Evolutionary conservation across 2,888 invertebrate genomes (phyloP), one percentile per base, ranked within the genome.

Genomic region (Diploptera punctata): DNA sequence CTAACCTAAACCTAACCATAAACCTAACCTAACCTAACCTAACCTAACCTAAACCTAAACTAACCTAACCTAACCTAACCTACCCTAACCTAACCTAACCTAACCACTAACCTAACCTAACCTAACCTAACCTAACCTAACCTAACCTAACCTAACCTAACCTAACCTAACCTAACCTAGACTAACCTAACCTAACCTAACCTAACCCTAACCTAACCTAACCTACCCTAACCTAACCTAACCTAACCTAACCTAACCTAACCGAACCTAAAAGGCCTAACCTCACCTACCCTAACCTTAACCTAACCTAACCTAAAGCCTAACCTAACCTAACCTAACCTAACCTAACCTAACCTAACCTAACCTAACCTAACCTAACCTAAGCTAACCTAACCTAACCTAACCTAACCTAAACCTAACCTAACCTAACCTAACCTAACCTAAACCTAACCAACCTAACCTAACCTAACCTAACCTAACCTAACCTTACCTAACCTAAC

Each of bases 401-500:
- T 7, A 67, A 47, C 67, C 7, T 5, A 62, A 67, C 67, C 47
- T 67, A 47, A n/a, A 68, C 67, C 67, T 67, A 67, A 67, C 67
- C 67, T 67, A 67, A 67, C 67, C 52, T 47, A 68, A 68, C 47
- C 52, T 52, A 68, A 68, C 68, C 19, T 65, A 65, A 65, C 65
- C 43, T 18, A 65, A 65, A 38, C 52, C 29, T 26, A 68, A 52
- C 52, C 52, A 68, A 68, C 68, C 33, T 18, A 49, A 21, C 52
- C 52, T 29, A 68, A n/a, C n/a, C n/a, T n/a, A n/a, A n/a, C n/a
- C n/a, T n/a, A n/a, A n/a, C n/a, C 68, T 31, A 52, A 68, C 49
- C 68, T 31, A 31, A 67, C 70, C 69, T 73, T 54, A 73, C 73
- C 73, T 67, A 68, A 72, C 69, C 52, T 31, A 52, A 68, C 47